Base-by-base conservation (phyloP, 2,113 vertebrate species). In the Microtus ochrogaster region DNA sequence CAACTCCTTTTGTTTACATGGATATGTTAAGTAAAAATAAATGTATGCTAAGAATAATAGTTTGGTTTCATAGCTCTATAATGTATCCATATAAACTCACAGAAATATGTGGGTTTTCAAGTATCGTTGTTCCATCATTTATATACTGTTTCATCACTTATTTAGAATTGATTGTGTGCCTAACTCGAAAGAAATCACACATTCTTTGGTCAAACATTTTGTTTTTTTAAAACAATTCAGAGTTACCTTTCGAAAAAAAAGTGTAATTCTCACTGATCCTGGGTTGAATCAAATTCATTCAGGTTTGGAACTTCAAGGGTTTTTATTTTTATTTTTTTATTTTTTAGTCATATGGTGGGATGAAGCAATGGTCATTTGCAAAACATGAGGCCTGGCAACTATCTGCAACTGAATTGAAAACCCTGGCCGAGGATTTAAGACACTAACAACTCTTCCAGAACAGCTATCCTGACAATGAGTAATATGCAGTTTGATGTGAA, bases 401-500 rank as follows among this genome's bases (percentile, higher is more conserved):
- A 3, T 97, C 70, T 85, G 61, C 5, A 89, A 84, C 3, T 55
- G 85, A 84, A 91, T 28, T 91, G 88, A 76, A 98, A 97, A 93
- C 16, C 92, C 9, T 36, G 41, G 5, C 77, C 94, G 89, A 81
- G 91, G 78, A 84, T 86, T 52, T 93, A 96, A 97, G 33, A 96
- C 92, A 95, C 91, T 96, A 97, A 66, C 2, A 63, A 93, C 96
- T 98, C 90, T 97, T 98, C 97, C 93, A 89, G 86, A 95, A 96
- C 94, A 98, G 89, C 52, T 33, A 70, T 77, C 52, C 88, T 97
- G 97, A 97, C 91, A 96, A 97, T 98, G 94, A 98, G 68, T 97
- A 96, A 92, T 94, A 93, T 16, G 30, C 92, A 90, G 76, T 95
- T 98, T 97, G 95, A 98, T 97, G 66, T 98, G 97, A 97, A 84